phyloP scores from a whole-genome alignment of 2,113 vertebrate genomes.

The Charadrius vociferus region DNA sequence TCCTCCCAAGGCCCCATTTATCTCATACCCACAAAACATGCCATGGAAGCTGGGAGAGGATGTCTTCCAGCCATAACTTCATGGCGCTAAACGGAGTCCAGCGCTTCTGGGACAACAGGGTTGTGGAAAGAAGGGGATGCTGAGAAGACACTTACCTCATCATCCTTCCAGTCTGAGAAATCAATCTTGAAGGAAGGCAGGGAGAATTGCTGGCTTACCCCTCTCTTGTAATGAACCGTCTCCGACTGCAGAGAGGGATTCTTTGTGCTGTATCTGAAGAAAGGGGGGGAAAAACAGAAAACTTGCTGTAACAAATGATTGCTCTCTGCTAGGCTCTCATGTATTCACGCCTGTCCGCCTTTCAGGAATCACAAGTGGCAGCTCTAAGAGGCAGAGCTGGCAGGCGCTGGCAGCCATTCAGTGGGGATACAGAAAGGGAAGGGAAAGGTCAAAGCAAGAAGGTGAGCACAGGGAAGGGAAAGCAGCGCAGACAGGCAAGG shows the following conservation, averaged over 20 bases:
- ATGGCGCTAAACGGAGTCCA: not conserved
- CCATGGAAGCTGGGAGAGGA: not conserved
- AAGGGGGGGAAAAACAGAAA: not conserved
- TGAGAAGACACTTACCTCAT: slow-evolving; percentile 83
- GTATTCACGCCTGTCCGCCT: not conserved
- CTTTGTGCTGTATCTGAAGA: slow-evolving; percentile 90
- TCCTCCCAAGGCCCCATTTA: not conserved
- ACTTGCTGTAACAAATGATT: not conserved
- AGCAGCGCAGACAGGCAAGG: slow-evolving; percentile 41
- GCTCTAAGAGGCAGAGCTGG: slow-evolving; percentile 44
- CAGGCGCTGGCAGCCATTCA: slow-evolving; percentile 8
- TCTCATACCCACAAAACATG: not conserved
- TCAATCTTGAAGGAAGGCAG: slow-evolving; percentile 96
- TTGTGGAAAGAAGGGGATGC: not conserved
- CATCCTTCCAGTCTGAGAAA: slow-evolving; percentile 95
- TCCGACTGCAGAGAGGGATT: slow-evolving; percentile 88
- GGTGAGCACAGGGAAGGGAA: slow-evolving; percentile 38
- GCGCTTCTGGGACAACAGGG: not conserved
- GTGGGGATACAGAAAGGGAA: not conserved
- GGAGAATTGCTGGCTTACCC: slow-evolving; percentile 97
- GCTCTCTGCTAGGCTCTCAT: not conserved
- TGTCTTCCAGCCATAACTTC: not conserved
- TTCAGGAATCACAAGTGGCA: not conserved
- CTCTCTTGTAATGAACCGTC: slow-evolving; percentile 94
- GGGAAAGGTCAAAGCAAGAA: slow-evolving; percentile 30